These are phyloP conservation scores for Malacosoma neustria DNA, from an alignment of 2,888 invertebrate species.

Conservation along the genomic window DNA sequence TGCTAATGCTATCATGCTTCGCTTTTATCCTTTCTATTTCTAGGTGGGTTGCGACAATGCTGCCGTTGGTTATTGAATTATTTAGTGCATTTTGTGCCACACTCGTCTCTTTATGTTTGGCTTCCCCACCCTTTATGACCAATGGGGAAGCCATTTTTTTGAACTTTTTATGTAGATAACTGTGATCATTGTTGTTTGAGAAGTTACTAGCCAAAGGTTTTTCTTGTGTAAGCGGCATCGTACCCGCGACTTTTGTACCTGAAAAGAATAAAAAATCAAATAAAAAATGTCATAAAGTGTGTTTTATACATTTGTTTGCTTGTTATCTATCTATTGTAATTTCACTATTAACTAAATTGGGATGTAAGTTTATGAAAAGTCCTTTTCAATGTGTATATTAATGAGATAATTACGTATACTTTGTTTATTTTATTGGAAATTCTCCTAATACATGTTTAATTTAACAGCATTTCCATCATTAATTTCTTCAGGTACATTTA, in stretches of 20 bases:
- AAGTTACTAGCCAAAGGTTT: slow-evolving; percentile 65
- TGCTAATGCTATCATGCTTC: slow-evolving; percentile 33
- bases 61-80: slow-evolving; percentile 55
- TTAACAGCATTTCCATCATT: too few species aligned
- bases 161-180: slow-evolving; percentile 94
- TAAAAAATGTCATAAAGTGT: too few species aligned
- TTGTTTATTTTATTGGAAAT: too few species aligned
- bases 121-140: slow-evolving; percentile 42
- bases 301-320: too few species aligned
- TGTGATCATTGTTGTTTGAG: slow-evolving; percentile 77
- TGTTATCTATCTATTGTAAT: too few species aligned
- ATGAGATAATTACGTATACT: too few species aligned
- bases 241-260: slow-evolving; percentile 59
- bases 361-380: too few species aligned
- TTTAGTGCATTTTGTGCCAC: slow-evolving; percentile 39
- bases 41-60: slow-evolving; percentile 62
- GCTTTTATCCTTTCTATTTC: slow-evolving; percentile 64
- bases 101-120: slow-evolving; percentile 42
- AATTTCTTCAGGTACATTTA: too few species aligned
- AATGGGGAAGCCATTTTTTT: slow-evolving; percentile 85
- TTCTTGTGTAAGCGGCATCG: slow-evolving; percentile 67
- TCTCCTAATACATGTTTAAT: too few species aligned
- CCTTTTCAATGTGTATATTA: too few species aligned
- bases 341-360: too few species aligned
- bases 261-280: slow-evolving; percentile 26